Evolutionary conservation across 53 echinoderm and acorn worm species (phyloP).

Genomic region (Stichopus horrens): DNA sequence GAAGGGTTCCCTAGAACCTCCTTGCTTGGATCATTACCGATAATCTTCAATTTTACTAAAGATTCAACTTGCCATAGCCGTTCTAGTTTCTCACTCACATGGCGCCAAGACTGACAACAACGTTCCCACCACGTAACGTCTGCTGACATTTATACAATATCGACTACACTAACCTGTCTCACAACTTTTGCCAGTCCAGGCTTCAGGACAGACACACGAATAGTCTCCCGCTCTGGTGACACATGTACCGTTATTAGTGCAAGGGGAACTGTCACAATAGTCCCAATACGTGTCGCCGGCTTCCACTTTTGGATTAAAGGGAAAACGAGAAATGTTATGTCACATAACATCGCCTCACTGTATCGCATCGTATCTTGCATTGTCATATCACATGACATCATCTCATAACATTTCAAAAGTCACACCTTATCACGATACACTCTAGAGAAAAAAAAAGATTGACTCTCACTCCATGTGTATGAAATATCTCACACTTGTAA

Average conservation of each 20-base stretch:
- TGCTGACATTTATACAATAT: too few relatives aligned
- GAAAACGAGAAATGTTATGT: background rate
- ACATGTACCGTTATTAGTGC: slow-evolving; percentile 63
- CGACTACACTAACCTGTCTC: slow-evolving; percentile 54
- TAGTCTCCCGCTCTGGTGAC: slow-evolving; percentile 45
- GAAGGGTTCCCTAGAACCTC: too few relatives aligned
- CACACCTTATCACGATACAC: too few relatives aligned
- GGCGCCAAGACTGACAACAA: background rate
- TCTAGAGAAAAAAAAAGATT: too few relatives aligned
- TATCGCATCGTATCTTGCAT: too few relatives aligned
- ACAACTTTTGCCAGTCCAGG: slow-evolving; percentile 74
- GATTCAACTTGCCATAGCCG: background rate
- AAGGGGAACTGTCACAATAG: slow-evolving; percentile 67
- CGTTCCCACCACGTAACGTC: too few relatives aligned
- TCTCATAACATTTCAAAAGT: too few relatives aligned
- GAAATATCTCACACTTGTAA: background rate
- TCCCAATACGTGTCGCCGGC: slow-evolving; percentile 58
- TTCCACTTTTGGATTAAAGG: slow-evolving; percentile 45
- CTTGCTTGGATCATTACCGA: too few relatives aligned
- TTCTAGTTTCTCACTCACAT: background rate
- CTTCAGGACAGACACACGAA: slow-evolving; percentile 69
- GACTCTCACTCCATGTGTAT: background rate
- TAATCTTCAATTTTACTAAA: too few relatives aligned
- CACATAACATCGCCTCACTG: too few relatives aligned
- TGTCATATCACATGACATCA: too few relatives aligned